Evolutionary conservation across 2,797 vertebrate species (phyloP).

Genomic region (Anomalospiza imberbis): DNA sequence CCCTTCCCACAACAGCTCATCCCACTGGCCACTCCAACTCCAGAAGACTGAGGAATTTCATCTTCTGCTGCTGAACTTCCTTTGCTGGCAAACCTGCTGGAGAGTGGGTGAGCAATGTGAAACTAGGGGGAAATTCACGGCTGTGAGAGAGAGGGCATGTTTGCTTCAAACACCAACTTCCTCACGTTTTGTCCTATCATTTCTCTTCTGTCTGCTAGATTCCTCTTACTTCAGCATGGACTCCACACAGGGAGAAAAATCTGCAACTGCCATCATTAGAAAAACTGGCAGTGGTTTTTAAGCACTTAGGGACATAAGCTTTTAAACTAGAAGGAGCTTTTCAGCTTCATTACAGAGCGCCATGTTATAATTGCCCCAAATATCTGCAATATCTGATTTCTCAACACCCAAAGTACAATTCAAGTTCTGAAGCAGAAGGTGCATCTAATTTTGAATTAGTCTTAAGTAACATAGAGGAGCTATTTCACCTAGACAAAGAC

Average conservation of each 20-base stretch:
- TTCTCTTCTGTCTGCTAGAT: background rate
- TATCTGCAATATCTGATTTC: background rate
- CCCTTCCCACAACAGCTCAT: background rate
- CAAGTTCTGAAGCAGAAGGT: background rate
- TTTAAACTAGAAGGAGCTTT: background rate
- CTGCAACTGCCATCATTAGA: background rate
- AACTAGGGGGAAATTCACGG: background rate
- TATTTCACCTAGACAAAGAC: background rate
- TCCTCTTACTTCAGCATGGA: fast-evolving
- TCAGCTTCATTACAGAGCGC: background rate
- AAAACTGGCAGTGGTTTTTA: background rate
- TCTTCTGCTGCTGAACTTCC: background rate
- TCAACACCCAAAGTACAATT: background rate
- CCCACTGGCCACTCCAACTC: background rate
- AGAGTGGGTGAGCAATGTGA: background rate
- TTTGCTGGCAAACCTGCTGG: background rate
- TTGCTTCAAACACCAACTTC: background rate
- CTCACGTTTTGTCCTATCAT: fast-evolving
- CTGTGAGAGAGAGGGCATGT: fast-evolving
- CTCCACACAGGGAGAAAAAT: background rate
- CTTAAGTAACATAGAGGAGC: background rate
- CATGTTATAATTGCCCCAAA: background rate
- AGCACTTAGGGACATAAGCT: background rate
- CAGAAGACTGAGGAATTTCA: background rate
- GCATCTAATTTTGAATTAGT: background rate